A percentile compares a stretch with the other conserved stretches of the same genome.
Evolutionary conservation across 2,113 vertebrate species (phyloP).

Genomic region (Anhinga rufa): DNA sequence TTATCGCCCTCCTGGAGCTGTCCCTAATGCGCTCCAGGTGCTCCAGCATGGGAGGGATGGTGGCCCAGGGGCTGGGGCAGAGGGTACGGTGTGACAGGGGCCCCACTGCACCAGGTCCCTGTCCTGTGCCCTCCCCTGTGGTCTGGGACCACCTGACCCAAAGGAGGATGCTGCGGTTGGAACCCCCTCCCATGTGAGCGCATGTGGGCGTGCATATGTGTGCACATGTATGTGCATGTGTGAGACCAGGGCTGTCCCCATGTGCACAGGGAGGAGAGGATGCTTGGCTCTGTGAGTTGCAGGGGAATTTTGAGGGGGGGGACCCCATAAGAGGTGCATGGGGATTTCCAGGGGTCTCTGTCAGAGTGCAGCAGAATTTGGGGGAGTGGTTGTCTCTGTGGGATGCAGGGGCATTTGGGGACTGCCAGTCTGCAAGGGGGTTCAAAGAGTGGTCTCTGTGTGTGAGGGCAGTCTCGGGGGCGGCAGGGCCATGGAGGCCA

Average conservation of each 20-base stretch:
- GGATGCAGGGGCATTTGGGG: neutral
- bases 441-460: neutral
- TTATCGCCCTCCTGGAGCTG: rapidly evolving
- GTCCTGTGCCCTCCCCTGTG: neutral
- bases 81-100: neutral
- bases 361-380: neutral
- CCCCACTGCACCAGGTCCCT: neutral
- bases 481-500: too few relatives aligned
- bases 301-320: too few relatives aligned
- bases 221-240: too few relatives aligned
- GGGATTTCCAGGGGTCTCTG: neutral
- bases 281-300: neutral
- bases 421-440: neutral
- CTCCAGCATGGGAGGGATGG: rapidly evolving
- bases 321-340: neutral
- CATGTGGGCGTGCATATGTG: too few relatives aligned
- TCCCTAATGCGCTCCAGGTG: neutral
- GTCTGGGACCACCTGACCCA: rapidly evolving
- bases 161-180: neutral
- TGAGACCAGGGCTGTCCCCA: neutral
- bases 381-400: neutral
- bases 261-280: neutral
- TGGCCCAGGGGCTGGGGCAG: neutral
- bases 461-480: too few relatives aligned
- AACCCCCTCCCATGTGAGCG: too few relatives aligned